Percentiles rank a stretch among this genome's conserved stretches.
phyloP scores from a whole-genome alignment of 2,113 vertebrate genomes.

The Passer domesticus region DNA sequence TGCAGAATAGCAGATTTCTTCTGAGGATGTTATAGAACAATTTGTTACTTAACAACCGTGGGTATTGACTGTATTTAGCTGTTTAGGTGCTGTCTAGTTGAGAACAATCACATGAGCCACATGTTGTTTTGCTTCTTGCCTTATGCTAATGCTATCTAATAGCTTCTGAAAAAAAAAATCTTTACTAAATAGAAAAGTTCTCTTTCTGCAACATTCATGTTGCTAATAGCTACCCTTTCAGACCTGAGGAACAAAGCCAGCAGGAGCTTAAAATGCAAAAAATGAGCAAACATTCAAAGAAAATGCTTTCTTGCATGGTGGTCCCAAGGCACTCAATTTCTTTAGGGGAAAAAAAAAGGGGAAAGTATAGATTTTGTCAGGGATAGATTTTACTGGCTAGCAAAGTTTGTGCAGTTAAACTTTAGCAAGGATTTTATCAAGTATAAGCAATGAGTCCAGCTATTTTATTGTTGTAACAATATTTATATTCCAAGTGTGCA shows the following conservation, averaged over 20 bases:
- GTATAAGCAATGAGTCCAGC: not conserved
- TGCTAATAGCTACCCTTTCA: not conserved
- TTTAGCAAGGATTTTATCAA: not conserved
- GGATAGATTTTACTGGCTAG: not conserved
- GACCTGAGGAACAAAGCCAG: not conserved
- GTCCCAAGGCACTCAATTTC: not conserved
- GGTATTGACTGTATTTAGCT: not conserved
- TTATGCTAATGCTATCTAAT: not conserved
- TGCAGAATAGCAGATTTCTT: not conserved
- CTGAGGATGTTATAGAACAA: not conserved
- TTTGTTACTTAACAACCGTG: not conserved
- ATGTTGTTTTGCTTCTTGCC: not conserved
- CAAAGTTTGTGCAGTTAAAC: not conserved
- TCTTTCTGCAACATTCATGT: not conserved
- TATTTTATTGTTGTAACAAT: not conserved
- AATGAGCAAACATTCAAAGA: not conserved
- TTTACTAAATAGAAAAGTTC: not conserved
- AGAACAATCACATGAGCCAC: not conserved
- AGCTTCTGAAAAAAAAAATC: not conserved
- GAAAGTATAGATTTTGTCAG: not conserved
- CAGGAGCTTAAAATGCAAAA: not conserved
- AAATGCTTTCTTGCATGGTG: not conserved
- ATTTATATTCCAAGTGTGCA: not conserved
- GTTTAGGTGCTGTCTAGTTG: not conserved
- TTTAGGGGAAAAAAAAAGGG: accelerated